A percentile compares a stretch with the other conserved stretches of the same genome.
Conservation (phyloP, 2,797 vertebrate genomes). For the Mastacembelus armatus region DNA sequence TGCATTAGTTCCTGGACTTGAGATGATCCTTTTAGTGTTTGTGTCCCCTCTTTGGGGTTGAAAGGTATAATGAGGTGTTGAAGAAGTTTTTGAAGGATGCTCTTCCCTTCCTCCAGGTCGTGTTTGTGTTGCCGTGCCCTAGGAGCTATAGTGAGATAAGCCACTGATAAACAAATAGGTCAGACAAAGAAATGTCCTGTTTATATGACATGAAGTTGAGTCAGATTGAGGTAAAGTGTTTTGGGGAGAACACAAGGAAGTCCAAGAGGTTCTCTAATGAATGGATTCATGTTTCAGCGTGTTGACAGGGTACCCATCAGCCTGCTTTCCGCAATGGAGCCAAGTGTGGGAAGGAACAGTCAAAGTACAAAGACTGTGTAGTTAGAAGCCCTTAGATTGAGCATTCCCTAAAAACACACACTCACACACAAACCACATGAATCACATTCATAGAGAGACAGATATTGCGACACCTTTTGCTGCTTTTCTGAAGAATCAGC, state of each 20-base stretch:
- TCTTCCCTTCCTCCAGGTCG: constrained; percentile 55
- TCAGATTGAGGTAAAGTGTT: constrained; percentile 50
- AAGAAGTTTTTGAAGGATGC: constrained; percentile 50
- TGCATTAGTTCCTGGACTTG: constrained; percentile 40
- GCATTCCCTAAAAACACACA: constrained; percentile 3
- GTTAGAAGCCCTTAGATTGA: constrained; percentile 1
- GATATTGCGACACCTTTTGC: constrained; percentile 41
- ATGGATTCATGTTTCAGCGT: constrained; percentile 58
- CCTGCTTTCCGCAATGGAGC: constrained; percentile 34
- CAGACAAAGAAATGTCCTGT: constrained; percentile 67
- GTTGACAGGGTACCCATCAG: constrained; percentile 50
- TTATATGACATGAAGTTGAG: constrained; percentile 47
- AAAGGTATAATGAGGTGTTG: constrained; percentile 62
- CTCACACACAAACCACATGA: constrained; percentile 24
- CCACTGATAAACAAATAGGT: constrained; percentile 65
- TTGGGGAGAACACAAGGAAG: constrained; percentile 44
- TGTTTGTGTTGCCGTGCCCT: constrained; percentile 55
- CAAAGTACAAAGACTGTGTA: constrained; percentile 16
- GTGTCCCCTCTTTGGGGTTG: constrained; percentile 39
- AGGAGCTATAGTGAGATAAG: constrained; percentile 68
- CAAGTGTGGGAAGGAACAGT: constrained; percentile 36
- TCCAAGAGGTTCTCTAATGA: constrained; percentile 44
- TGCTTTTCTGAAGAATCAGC: constrained; percentile 61
- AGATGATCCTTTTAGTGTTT: constrained; percentile 58
- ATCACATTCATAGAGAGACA: constrained; percentile 35